These are phyloP conservation scores for Andrena hattorfiana DNA, from an alignment of 2,888 invertebrate species.

Conservation along the genomic window DNA sequence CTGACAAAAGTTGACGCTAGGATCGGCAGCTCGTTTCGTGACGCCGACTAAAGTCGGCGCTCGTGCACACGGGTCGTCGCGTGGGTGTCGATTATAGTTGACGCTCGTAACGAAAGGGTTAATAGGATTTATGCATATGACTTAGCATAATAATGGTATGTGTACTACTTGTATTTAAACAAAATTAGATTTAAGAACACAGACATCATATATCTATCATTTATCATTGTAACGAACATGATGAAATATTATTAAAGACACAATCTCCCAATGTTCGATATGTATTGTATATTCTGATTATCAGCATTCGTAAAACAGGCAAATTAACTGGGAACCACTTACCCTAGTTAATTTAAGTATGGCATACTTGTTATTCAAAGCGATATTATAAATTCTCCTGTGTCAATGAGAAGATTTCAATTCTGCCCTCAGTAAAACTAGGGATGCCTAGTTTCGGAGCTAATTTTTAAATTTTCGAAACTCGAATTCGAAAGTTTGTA, in stretches of 20 bases:
- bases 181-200: slow-evolving; percentile 26
- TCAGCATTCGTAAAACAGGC: neutral
- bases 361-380: neutral
- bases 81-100: no score
- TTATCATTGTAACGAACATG: slow-evolving; percentile 26
- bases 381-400: slow-evolving; percentile 6
- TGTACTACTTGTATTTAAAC: slow-evolving; percentile 12
- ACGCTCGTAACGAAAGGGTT: neutral
- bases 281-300: neutral
- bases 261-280: slow-evolving; percentile 13
- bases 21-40: no score
- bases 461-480: no score
- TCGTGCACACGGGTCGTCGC: no score
- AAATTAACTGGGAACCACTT: neutral
- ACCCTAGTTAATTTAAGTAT: neutral
- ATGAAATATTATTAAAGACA: slow-evolving; percentile 1
- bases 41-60: no score
- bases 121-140: slow-evolving; percentile 50
- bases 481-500: no score
- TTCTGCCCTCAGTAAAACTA: neutral
- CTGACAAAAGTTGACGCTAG: no score
- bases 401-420: neutral
- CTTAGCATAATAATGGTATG: slow-evolving; percentile 18
- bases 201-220: slow-evolving; percentile 32
- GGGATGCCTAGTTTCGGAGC: no score